Conservation (phyloP, 2,113 vertebrate genomes). For the Aythya baeri region DNA sequence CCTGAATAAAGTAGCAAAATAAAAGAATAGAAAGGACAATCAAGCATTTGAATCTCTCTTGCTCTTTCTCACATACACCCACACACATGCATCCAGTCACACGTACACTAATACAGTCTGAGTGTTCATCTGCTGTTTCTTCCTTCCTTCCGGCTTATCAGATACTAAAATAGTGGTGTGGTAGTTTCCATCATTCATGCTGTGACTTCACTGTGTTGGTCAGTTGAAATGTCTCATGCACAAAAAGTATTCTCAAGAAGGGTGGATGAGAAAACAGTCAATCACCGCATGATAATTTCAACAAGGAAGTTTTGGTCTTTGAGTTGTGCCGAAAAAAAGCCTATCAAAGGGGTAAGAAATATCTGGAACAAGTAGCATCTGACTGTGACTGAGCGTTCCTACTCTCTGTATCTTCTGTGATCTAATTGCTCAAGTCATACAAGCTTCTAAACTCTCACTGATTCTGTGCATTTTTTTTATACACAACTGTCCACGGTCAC, state of each 20-base stretch:
- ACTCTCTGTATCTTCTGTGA: neutral
- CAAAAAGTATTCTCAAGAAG: neutral
- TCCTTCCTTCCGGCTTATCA: neutral
- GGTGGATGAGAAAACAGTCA: neutral
- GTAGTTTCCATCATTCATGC: neutral
- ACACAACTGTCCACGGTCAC: slow-evolving; percentile 24
- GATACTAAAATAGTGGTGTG: neutral
- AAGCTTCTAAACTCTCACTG: slow-evolving; percentile 27
- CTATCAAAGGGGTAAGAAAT: slow-evolving; percentile 2
- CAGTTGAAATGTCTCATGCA: neutral
- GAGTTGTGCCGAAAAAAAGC: neutral
- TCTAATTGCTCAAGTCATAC: slow-evolving; percentile 37
- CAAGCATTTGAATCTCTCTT: neutral
- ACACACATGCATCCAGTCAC: neutral
- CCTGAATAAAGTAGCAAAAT: neutral
- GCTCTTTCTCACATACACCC: neutral
- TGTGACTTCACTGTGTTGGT: neutral
- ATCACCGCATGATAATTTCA: neutral
- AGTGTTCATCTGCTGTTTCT: neutral
- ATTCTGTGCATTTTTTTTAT: slow-evolving; percentile 2
- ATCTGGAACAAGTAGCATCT: slow-evolving; percentile 27
- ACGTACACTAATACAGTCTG: neutral
- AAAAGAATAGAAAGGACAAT: neutral
- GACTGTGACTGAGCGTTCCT: slow-evolving; percentile 10
- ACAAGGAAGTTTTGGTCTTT: neutral